Base-by-base conservation (phyloP, 2,113 vertebrate genomes). In the Hepsetus odoe region DNA sequence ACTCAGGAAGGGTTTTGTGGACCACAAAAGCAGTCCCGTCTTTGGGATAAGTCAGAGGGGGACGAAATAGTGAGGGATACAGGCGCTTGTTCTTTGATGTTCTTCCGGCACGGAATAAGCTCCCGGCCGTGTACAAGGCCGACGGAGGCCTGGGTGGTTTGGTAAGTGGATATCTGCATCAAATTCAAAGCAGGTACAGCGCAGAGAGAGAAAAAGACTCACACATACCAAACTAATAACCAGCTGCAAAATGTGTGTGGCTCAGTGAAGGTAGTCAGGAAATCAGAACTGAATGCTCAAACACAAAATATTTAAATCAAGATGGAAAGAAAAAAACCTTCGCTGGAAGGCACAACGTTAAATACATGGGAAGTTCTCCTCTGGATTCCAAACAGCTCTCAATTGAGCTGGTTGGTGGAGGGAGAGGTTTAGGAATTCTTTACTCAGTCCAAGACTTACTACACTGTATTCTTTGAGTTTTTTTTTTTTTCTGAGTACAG, bases 121-220 rank as follows among this genome's bases (percentile, higher is more conserved):
- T 77, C 42, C 40, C 16, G 74, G 84, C 38, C 62, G 46, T 55
- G 61, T 70, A 78, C 71, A 59, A 66, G 85, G 59, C 82, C 68
- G 70, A 70, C 61, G 62, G 64, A 53, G 81, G 76, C 53, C 81
- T 76, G 80, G 89, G 89, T 69, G 86, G 88, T 85, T 88, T 87
- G 42, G 83, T 69, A 85, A 70, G 44, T 67, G 79, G 53, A 86
- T 81, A 86, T 87, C 84, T 84, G 77, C 84, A 83, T 85, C 76
- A 87, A 88, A 88, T 90, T 79, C 81, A 85, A 86, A 88, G 83
- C 83, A 88, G 85, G 81, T 85, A 86, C 83, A 84, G 86, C 69
- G 79, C 26, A 77, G 35, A 68, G 33, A 77, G 35, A 68, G 33
- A 77, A 61, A 72, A 20, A 79, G 72, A 66, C 71, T 73, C 22